Evolutionary conservation across 2,797 vertebrate genomes (phyloP), one percentile per base, ranked within the genome.

Genomic region (Sarcoramphus papa): DNA sequence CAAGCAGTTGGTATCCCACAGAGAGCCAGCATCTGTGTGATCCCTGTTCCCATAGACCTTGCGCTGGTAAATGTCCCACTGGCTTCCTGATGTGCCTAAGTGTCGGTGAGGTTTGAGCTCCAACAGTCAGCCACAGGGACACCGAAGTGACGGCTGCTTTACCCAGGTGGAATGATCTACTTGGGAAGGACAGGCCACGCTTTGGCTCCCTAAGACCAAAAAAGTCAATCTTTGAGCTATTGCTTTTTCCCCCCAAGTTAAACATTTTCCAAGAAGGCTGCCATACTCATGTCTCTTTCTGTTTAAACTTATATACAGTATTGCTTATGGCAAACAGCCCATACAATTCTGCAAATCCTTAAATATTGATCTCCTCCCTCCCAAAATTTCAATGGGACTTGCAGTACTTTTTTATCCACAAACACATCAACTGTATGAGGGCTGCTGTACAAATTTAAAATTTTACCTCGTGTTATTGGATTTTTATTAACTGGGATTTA

Each of bases 221-320:
- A 81, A 51, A 15, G 19, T 72, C 21, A 41, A 15, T 73, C 4
- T 60, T 65, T 47, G 54, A 77, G 51, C 13, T 60, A 35, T 30
- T 74, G 35, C 18, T 70, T 83, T 72, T 15, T 0, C 3, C 17
- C 21, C 4, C 1, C 0, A 12, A 50, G 15, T 40, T 40, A 69
- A 73, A 25, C 2, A 5, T 60, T 78, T 88, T 48, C 47, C 17
- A 35, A 48, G 65, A 33, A 16, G 15, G 50, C 40, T 68, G 72
- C 31, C 27, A 15, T 30, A 20, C 9, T 27, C 2, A 0, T 10
- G n/a, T 60, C 37, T 74, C n/a, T 53, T 63, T 16, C 35, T 22
- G 10, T 33, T 63, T 25, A 56, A 84, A 87, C 28, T 70, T n/a
- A 24, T 1, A 6, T 9, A 31, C 0, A 3, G 13, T 37, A 25